Evolutionary conservation across 2,113 vertebrate genomes (phyloP), one percentile per base, ranked within the genome.

Genomic region (Ibidorhyncha struthersii): DNA sequence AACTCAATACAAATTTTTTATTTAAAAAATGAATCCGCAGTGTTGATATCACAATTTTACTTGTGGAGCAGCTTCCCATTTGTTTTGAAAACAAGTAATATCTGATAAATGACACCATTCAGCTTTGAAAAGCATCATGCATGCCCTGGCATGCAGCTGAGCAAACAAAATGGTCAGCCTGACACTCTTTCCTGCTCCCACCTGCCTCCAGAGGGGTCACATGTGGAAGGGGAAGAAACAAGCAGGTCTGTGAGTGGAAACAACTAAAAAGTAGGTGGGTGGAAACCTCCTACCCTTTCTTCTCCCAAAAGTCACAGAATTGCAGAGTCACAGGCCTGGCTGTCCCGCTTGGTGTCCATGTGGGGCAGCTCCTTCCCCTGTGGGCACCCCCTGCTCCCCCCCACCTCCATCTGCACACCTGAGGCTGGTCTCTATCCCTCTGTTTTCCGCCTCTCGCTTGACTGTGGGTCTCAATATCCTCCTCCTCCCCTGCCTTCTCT

Each of bases 351-450:
- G 2, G 8, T 23, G 26, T 4, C 29, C 2, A 0, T 22, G 38
- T 1, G 3, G 40, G 34, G 49, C 38, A 86, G 45, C 1, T 70
- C 22, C 11, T 74, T 69, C 9, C 7, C 26, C 30, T 50, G 10
- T 12, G 52, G 47, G 14, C 12, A 50, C 1, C 8, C 6, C 2
- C 6, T n/a, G 29, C 12, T 61, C 18, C 21, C 26, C 40, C 67
- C 12, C 15, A 14, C 0, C 1, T 40, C 62, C 5, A 32, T 65
- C 12, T 53, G 3, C 25, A 34, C 5, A 9, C 10, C 25, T 0
- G 1, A 34, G 47, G 25, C 12, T 77, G 17, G 18, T 84, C 43
- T 89, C 59, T 41, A 41, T 2, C 43, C 14, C 18, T 52, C 27
- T 53, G 9, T 13, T 49, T 73, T 80, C 34, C 3, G 1, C 9